These are phyloP conservation scores for Halcyon badia DNA, from an alignment of 2,797 vertebrate species.

Conservation along the genomic window DNA sequence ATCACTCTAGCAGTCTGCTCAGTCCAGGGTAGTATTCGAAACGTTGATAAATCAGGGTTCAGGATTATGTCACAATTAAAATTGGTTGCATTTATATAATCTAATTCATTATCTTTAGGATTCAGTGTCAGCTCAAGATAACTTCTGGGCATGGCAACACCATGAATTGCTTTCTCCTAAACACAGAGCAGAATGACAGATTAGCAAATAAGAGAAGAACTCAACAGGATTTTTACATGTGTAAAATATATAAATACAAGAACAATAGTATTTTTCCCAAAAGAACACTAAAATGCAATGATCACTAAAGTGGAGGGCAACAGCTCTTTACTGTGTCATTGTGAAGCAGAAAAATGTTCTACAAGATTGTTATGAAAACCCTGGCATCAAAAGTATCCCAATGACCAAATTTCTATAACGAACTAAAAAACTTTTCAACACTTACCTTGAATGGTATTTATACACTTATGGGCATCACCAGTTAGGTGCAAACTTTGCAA, in stretches of 20 bases:
- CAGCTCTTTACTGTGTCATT: not conserved
- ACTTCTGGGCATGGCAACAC: constrained; percentile 91
- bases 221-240: not conserved
- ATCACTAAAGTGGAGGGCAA: not conserved
- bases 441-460: not conserved
- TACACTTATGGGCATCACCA: not conserved
- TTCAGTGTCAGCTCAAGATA: constrained; percentile 91
- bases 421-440: not conserved
- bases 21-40: constrained; percentile 90
- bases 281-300: not conserved
- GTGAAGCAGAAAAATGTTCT: not conserved
- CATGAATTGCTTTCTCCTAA: constrained; percentile 91
- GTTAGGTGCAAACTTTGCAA: not conserved
- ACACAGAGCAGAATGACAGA: constrained; percentile 30
- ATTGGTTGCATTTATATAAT: constrained; percentile 85
- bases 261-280: not conserved
- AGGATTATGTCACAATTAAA: constrained; percentile 92
- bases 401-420: not conserved
- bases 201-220: not conserved
- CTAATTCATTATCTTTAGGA: constrained; percentile 88
- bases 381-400: not conserved
- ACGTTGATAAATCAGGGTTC: constrained; percentile 90
- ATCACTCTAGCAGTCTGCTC: constrained; percentile 92
- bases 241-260: not conserved
- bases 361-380: not conserved